Base-by-base conservation (phyloP, 2,797 vertebrate species). In the Sarcophilus harrisii region DNA sequence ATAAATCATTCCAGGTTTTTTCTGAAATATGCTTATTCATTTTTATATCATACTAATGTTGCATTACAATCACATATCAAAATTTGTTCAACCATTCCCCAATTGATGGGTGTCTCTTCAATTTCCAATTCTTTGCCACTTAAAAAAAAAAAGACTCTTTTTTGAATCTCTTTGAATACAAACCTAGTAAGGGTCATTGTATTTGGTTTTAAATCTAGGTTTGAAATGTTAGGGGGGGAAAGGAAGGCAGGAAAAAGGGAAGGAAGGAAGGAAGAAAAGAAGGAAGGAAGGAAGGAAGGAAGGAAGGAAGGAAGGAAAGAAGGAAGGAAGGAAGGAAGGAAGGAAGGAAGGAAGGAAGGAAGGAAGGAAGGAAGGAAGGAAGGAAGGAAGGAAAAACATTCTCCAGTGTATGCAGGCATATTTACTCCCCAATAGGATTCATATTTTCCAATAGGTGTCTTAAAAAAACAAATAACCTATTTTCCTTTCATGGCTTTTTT, bases 141-240 rank as follows among this genome's bases (percentile, higher is more conserved):
- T 18, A 14, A 66, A 66, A n/a, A 66, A 66, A 14, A 66, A 16
- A 55, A 30, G 30, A 5, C 32, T 32, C 18, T 58, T 5, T 66
- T 66, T n/a, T 16, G 32, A 32, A 66, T 66, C 32, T 66, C 32
- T 66, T 66, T 5, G 2, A n/a, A 96, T 32, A 95, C 55, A 91
- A 62, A 49, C 16, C 21, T 24, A 81, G 57, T 55, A 58, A 38
- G 55, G 55, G 12, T 92, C 94, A 94, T 81, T 93, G 55, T 92
- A 49, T 58, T 12, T 93, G 89, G 93, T 94, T 95, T 91, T 94
- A 13, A 28, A 90, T 62, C 60, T 9, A 59, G 92, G 30, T 58
- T 96, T 92, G 24, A 90, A 95, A 92, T 93, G 90, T 32, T 92
- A 81, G 58, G 55, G 92, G 92, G 96, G 90, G 93, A 16, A 94